A percentile compares a stretch with the other conserved stretches of the same genome.
phyloP scores from a whole-genome alignment of 2,888 invertebrate species.

The Drosophila paucipuncta region DNA sequence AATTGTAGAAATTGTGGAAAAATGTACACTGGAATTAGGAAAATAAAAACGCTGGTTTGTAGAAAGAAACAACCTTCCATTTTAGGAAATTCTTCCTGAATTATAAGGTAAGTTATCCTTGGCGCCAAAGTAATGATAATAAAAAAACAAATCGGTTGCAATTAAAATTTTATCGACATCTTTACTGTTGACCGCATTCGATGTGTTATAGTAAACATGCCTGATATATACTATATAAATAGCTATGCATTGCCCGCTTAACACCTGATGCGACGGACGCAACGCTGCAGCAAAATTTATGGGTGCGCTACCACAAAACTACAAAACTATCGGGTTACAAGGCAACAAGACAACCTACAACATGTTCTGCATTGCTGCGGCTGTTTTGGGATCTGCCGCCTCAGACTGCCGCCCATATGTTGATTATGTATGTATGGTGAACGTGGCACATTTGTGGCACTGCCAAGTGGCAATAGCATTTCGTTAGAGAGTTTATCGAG shows the following conservation, averaged over 20 bases:
- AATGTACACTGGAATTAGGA: background rate
- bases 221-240: slow-evolving; percentile 22
- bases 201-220: background rate
- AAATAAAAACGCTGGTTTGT: background rate
- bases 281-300: slow-evolving; percentile 66
- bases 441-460: slow-evolving; percentile 60
- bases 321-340: slow-evolving; percentile 81
- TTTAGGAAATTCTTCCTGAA: background rate
- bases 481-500: slow-evolving; percentile 69
- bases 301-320: slow-evolving; percentile 82
- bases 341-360: slow-evolving; percentile 80
- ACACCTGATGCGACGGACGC: slow-evolving; percentile 73
- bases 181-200: background rate
- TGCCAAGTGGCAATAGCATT: slow-evolving; percentile 70
- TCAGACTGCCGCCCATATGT: slow-evolving; percentile 63
- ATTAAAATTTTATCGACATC: background rate
- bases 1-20: background rate
- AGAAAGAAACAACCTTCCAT: background rate
- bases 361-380: slow-evolving; percentile 61
- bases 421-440: slow-evolving; percentile 55
- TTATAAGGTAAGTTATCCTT: background rate
- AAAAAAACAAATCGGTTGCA: background rate
- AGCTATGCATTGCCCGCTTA: slow-evolving; percentile 65
- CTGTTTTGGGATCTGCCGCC: slow-evolving; percentile 43
- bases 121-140: background rate